phyloP scores from a whole-genome alignment of 2,113 vertebrate genomes.

The Ammodytes marinus region DNA sequence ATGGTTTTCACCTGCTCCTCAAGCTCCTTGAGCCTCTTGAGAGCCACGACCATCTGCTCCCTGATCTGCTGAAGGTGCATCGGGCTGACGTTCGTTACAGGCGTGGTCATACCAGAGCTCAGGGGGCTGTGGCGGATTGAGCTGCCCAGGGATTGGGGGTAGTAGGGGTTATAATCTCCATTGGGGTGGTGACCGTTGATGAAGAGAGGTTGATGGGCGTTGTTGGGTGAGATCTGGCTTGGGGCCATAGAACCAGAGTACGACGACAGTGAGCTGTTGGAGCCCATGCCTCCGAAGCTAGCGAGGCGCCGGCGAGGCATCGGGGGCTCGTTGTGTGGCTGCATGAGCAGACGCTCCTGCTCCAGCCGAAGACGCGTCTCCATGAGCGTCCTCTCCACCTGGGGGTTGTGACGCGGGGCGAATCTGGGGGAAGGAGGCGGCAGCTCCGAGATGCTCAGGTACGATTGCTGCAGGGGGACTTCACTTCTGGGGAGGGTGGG shows the following conservation, averaged over 20 bases:
- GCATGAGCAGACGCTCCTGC: constrained; percentile 92
- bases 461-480: constrained; percentile 78
- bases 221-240: constrained; percentile 79
- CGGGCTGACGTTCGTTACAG: constrained; percentile 94
- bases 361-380: constrained; percentile 94
- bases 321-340: constrained; percentile 84
- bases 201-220: constrained; percentile 82
- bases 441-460: constrained; percentile 85
- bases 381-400: constrained; percentile 98
- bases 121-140: constrained; percentile 96
- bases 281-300: constrained; percentile 95
- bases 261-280: constrained; percentile 92
- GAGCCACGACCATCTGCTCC: constrained; percentile 96
- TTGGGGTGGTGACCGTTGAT: constrained; percentile 89
- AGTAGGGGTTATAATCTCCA: constrained; percentile 86
- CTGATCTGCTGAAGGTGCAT: constrained; percentile 96
- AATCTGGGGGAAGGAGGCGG: constrained; percentile 92
- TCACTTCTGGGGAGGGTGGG: constrained; percentile 82
- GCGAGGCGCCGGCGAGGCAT: constrained; percentile 91
- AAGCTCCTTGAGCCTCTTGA: constrained; percentile 93
- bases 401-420: constrained; percentile 89
- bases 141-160: constrained; percentile 90
- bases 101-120: constrained; percentile 94
- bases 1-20: constrained; percentile 96
- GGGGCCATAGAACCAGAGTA: constrained; percentile 88